These are phyloP conservation scores for Lophura swinhoii DNA, from an alignment of 2,797 vertebrate genomes.

Conservation along the genomic window DNA sequence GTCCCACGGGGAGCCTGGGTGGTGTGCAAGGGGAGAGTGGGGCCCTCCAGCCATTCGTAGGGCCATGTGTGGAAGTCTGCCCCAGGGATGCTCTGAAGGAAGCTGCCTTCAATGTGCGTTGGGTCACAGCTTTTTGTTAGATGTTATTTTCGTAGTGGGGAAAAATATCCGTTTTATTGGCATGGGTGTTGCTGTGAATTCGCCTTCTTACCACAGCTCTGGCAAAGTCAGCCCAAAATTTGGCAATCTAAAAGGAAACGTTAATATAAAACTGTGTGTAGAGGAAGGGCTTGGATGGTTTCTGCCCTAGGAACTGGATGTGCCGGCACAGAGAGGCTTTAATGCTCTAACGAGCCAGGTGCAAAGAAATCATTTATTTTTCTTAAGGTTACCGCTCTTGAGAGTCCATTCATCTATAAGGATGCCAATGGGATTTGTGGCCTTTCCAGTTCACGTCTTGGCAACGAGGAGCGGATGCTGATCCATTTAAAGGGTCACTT, in stretches of 20 bases:
- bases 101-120: background rate
- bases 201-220: background rate
- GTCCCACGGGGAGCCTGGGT: background rate
- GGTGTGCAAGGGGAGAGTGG: background rate
- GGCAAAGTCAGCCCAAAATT: background rate
- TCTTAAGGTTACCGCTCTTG: background rate
- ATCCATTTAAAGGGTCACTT: background rate
- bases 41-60: accelerated
- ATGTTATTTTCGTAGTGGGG: background rate
- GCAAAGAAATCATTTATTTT: background rate
- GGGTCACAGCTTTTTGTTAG: background rate
- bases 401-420: too few species aligned
- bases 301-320: background rate
- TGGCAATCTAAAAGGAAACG: background rate
- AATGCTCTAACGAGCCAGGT: background rate
- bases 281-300: background rate
- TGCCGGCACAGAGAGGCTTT: background rate
- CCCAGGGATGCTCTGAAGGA: background rate
- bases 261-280: background rate
- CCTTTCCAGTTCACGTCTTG: background rate
- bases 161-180: background rate
- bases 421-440: background rate
- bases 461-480: background rate
- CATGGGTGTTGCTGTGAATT: background rate
- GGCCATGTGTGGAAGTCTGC: background rate